Conservation (phyloP, 53 echinoderm and acorn worm genomes). For the Echinometra lucunter region DNA sequence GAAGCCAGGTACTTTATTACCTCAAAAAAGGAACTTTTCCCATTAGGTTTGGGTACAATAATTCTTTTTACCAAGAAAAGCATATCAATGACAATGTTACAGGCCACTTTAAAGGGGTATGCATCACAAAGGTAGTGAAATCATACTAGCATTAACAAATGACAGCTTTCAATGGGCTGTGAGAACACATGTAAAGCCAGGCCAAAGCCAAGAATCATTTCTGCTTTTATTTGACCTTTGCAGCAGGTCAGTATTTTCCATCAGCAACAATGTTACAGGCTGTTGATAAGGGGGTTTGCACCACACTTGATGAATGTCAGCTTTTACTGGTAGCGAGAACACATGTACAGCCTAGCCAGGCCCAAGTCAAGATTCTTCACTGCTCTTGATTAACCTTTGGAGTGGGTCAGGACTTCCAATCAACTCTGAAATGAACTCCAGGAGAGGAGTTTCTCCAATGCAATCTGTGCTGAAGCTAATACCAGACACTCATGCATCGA, state of each 20-base stretch:
- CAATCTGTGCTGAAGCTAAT: background rate
- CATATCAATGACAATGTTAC: background rate
- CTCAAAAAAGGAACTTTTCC: too few species aligned
- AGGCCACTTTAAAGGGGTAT: background rate
- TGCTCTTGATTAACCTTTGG: constrained; percentile 28
- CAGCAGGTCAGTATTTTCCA: background rate
- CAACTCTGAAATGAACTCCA: constrained; percentile 13
- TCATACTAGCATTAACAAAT: too few species aligned
- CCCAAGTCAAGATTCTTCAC: background rate
- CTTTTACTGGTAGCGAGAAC: background rate
- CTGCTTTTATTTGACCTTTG: constrained; percentile 36
- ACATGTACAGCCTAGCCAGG: background rate
- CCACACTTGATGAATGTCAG: too few species aligned
- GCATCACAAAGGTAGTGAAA: too few species aligned
- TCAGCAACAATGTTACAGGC: background rate
- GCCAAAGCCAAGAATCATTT: background rate
- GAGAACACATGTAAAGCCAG: background rate
- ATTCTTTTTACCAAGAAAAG: background rate
- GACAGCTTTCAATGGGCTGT: background rate
- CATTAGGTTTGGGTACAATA: background rate
- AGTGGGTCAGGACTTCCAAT: constrained; percentile 31
- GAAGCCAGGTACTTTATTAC: too few species aligned
- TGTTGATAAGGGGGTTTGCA: background rate
- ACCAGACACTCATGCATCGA: background rate
- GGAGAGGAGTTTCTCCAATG: background rate